Evolutionary conservation across 2,888 invertebrate species (phyloP), one percentile per base, ranked within the genome.

Genomic region (Tribolium freemani): DNA sequence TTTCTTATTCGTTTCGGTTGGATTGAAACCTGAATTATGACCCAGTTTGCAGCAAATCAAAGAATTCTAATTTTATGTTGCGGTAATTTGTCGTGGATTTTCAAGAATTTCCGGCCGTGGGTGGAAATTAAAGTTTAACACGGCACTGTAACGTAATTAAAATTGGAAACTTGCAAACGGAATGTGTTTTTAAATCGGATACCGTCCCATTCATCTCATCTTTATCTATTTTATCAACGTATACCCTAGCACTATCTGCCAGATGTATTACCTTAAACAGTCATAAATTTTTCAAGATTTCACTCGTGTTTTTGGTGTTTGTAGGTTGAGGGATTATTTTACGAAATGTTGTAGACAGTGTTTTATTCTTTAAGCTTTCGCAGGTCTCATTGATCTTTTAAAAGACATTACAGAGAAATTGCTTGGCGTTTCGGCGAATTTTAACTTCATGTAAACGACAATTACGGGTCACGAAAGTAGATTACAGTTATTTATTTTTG

Each of bases 1-100:
- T 69, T 69, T 69, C 69, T 69, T 69, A 58, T 58, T 69, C 51
- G 69, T 46, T 51, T 60, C 51, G 44, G 44, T 60, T 51, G 69
- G 50, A 60, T 69, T 38, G 44, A 16, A 44, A 58, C 38, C 26
- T 69, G 46, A 58, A 60, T 50, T 69, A 69, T 60, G 30, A 13
- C 38, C 38, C 51, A 53, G 44, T 45, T 63, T 13, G 31, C 51
- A 10, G 38, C 63, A 63, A 51, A 63, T 63, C 63, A 53, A 20
- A 50, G 53, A 45, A 45, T 54, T 26, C 54, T 64, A 54, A 64
- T 64, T 64, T 64, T 64, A 54, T 54, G 64, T 13, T 16, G 53
- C 54, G 53, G 30, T 26, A 64, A 64, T 64, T 64, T 64, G 64
- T 64, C 64, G 9, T 16, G 48, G 20, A 45, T 61, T 63, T 63